Percentiles rank a stretch among this genome's conserved stretches.
These are phyloP conservation scores for Malacosoma neustria DNA, from an alignment of 2,888 invertebrate genomes.

Conservation along the genomic window DNA sequence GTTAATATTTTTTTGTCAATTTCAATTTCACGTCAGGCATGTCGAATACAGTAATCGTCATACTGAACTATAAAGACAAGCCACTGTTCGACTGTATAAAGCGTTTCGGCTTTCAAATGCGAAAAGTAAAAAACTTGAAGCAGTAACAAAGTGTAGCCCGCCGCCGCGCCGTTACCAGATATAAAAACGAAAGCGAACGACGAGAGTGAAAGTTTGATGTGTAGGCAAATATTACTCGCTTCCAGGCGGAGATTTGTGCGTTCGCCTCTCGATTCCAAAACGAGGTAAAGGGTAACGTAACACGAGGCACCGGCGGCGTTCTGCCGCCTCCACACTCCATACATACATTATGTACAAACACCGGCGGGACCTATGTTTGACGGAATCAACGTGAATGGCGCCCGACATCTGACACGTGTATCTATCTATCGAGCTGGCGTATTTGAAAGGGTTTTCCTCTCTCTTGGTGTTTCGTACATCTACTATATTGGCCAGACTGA, in stretches of 20 bases:
- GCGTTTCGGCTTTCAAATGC: constrained; percentile 4
- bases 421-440: constrained; percentile 29
- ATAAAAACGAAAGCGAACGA: constrained; percentile 69
- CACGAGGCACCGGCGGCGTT: constrained; percentile 33
- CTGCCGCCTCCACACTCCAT: constrained; percentile 25
- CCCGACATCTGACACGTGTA: constrained; percentile 60
- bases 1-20: background rate
- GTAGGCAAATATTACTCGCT: constrained; percentile 71
- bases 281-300: constrained; percentile 46
- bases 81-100: background rate
- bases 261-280: constrained; percentile 51
- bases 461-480: constrained; percentile 13
- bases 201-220: constrained; percentile 75
- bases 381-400: constrained; percentile 58
- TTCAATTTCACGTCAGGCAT: background rate
- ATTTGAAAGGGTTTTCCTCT: constrained; percentile 34
- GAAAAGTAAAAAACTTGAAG: constrained; percentile 34
- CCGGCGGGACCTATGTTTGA: constrained; percentile 43
- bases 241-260: constrained; percentile 67
- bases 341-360: constrained; percentile 52
- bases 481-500: no score
- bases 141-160: constrained; percentile 54
- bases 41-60: background rate
- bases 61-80: background rate
- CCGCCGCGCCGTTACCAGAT: constrained; percentile 47